Percentiles rank a stretch among this genome's conserved stretches.
Conservation (phyloP, 2,113 vertebrate genomes). For the Pluvianellus socialis region DNA sequence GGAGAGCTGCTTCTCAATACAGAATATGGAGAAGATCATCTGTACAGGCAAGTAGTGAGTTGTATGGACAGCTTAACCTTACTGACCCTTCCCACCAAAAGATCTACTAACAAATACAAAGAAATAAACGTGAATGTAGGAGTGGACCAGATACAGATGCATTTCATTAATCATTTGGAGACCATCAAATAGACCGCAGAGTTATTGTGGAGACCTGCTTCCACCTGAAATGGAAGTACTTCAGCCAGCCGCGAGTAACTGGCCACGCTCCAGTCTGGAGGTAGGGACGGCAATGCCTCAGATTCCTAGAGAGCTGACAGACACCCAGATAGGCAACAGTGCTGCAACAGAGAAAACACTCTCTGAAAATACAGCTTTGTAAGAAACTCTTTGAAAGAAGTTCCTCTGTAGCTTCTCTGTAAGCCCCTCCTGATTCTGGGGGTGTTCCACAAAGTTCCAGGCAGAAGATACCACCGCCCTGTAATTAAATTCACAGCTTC, state of each 20-base stretch:
- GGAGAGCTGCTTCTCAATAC: neutral
- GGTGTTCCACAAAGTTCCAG: neutral
- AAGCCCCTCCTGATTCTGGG: neutral
- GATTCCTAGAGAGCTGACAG: constrained; percentile 40
- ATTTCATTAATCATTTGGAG: neutral
- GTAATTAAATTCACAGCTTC: neutral
- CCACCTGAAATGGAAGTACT: neutral
- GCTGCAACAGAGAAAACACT: neutral
- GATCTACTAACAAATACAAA: neutral
- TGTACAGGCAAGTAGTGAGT: neutral
- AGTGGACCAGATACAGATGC: neutral
- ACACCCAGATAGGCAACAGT: neutral
- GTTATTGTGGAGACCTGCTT: neutral
- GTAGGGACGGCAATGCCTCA: constrained; percentile 18
- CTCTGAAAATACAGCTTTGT: neutral
- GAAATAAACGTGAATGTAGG: neutral
- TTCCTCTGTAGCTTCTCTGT: neutral
- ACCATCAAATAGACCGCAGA: neutral
- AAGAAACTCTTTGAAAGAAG: neutral
- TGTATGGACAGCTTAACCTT: neutral
- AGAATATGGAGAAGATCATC: neutral
- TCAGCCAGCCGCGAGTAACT: neutral
- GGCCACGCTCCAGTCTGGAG: neutral
- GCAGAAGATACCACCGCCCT: neutral
- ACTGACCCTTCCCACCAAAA: neutral